phyloP scores from a whole-genome alignment of 2,797 vertebrate species.

The Chiloscyllium punctatum region DNA sequence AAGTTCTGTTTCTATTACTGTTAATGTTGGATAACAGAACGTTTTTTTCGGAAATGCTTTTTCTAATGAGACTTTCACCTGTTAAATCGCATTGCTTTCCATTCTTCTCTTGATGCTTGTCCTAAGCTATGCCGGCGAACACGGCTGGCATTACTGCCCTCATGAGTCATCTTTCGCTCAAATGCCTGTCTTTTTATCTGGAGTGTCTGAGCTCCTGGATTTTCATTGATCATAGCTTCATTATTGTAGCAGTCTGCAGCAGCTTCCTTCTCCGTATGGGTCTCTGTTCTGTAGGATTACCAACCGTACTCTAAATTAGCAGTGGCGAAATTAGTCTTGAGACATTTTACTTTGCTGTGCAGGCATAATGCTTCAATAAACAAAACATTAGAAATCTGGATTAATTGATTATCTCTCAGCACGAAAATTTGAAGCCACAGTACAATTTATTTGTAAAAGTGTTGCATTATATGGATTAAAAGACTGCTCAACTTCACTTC shows the following conservation, averaged over 20 bases:
- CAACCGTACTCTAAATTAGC: neutral
- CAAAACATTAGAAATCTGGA: too few species aligned
- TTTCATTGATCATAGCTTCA: constrained; percentile 46
- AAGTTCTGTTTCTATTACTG: neutral
- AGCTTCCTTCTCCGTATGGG: constrained; percentile 44
- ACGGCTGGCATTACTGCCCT: constrained; percentile 54
- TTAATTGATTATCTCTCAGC: neutral
- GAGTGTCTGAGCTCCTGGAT: constrained; percentile 59
- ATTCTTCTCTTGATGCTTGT: constrained; percentile 69
- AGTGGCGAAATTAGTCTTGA: neutral
- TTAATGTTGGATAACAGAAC: neutral
- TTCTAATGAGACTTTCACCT: constrained; percentile 58
- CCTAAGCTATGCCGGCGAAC: constrained; percentile 69
- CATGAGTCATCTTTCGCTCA: constrained; percentile 63
- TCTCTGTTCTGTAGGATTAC: constrained; percentile 55
- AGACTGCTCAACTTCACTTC: neutral
- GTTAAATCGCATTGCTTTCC: constrained; percentile 75
- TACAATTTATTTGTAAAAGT: neutral
- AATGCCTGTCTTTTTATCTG: constrained; percentile 73
- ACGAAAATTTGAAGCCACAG: neutral
- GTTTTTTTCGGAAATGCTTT: neutral
- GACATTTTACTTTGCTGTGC: neutral
- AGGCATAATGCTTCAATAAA: neutral
- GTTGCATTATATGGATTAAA: neutral
- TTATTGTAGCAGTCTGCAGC: constrained; percentile 46